Conservation (phyloP, 2,888 invertebrate genomes). For the Iselma pallidipennis region DNA sequence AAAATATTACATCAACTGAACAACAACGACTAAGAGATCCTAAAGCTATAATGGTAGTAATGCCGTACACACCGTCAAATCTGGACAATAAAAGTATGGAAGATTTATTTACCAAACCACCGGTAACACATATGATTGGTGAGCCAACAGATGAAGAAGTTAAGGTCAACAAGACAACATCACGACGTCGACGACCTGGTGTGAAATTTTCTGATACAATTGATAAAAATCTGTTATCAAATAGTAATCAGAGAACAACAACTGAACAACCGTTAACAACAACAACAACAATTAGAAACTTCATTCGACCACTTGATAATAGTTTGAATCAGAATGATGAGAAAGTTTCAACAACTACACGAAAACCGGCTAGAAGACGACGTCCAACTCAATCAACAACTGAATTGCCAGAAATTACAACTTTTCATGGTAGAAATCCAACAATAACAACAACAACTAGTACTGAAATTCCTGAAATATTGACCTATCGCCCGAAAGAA, state of each 20-base stretch:
- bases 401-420: slow-evolving; percentile 50
- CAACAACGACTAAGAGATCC: slow-evolving; percentile 46
- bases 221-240: too few species aligned
- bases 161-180: slow-evolving; percentile 17
- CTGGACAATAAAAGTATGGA: slow-evolving; percentile 59
- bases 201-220: slow-evolving; percentile 8
- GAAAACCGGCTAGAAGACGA: slow-evolving; percentile 31
- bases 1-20: slow-evolving; percentile 66
- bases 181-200: slow-evolving; percentile 22
- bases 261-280: not conserved
- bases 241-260: not conserved
- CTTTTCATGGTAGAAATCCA: slow-evolving; percentile 55
- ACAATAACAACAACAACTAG: slow-evolving; percentile 14
- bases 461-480: not conserved
- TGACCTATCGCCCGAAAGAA: not conserved
- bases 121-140: slow-evolving; percentile 63
- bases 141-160: slow-evolving; percentile 29
- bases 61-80: slow-evolving; percentile 68
- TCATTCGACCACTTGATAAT: too few species aligned
- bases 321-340: not conserved
- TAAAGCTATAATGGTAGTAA: slow-evolving; percentile 66
- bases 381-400: slow-evolving; percentile 22
- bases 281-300: not conserved
- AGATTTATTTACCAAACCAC: slow-evolving; percentile 69
- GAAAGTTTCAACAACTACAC: slow-evolving; percentile 5